Evolutionary conservation across 2,888 invertebrate genomes (phyloP).

Genomic region (Aleiodes leptofemur): DNA sequence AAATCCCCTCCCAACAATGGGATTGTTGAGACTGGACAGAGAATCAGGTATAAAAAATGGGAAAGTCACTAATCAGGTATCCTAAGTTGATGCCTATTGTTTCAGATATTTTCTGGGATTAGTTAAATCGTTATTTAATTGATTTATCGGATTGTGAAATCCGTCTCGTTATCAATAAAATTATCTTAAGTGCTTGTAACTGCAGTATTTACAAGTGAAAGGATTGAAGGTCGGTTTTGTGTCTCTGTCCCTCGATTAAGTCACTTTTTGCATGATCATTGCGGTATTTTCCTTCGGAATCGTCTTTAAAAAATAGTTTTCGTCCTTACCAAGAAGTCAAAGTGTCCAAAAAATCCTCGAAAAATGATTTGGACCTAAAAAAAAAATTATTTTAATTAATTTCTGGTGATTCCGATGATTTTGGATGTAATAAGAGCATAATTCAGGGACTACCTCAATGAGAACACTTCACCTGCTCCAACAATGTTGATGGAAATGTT

Average conservation of each 20-base stretch:
- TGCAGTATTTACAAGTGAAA: too few relatives aligned
- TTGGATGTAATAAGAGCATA: too few relatives aligned
- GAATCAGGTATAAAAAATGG: neutral
- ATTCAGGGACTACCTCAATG: constrained; percentile 27
- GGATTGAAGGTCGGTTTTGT: too few relatives aligned
- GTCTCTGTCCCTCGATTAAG: too few relatives aligned
- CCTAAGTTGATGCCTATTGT: neutral
- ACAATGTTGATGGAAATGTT: constrained; percentile 30
- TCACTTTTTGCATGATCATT: constrained; percentile 4
- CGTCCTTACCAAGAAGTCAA: neutral
- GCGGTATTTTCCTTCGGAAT: neutral
- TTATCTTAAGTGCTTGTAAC: too few relatives aligned
- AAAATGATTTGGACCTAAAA: neutral
- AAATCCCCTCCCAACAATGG: neutral
- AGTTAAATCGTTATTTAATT: constrained; percentile 1
- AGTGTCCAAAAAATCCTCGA: neutral
- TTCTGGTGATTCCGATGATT: neutral
- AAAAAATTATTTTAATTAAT: neutral
- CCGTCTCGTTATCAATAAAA: too few relatives aligned
- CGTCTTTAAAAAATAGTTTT: neutral
- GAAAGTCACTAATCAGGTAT: constrained; percentile 23
- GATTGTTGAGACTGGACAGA: constrained; percentile 8
- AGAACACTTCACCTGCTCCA: constrained; percentile 36
- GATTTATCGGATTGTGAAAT: neutral
- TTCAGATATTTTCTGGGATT: neutral